These are phyloP conservation scores for Macrocentrus cingulum DNA, from an alignment of 1,140 invertebrate genomes.

Conservation along the genomic window DNA sequence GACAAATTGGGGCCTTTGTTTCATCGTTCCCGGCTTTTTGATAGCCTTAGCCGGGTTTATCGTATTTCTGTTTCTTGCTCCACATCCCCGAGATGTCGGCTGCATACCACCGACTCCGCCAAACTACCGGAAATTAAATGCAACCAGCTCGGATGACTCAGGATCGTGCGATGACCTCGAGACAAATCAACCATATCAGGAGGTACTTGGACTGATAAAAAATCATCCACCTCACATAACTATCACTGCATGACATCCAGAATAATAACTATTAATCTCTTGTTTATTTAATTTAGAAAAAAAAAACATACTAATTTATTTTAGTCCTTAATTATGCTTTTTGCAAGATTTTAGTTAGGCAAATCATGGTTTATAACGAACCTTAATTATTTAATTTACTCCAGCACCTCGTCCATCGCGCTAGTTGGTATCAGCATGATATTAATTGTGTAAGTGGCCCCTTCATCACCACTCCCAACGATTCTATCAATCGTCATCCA, in stretches of 20 bases:
- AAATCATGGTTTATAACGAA: not conserved
- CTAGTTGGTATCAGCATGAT: slow-evolving; percentile 46
- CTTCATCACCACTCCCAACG: too few relatives aligned
- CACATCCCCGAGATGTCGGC: slow-evolving; percentile 75
- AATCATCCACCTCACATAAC: too few relatives aligned
- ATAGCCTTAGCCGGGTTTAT: slow-evolving; percentile 77
- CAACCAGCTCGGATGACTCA: slow-evolving; percentile 46
- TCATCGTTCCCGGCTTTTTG: slow-evolving; percentile 87
- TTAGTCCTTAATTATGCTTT: not conserved
- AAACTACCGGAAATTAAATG: slow-evolving; percentile 45
- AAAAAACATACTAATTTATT: not conserved
- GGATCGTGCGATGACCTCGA: slow-evolving; percentile 34
- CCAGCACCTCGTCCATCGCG: slow-evolving; percentile 52
- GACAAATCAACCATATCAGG: slow-evolving; percentile 36
- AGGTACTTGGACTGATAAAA: slow-evolving; percentile 52
- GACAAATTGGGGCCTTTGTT: slow-evolving; percentile 86
- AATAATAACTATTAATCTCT: too few relatives aligned
- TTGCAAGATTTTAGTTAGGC: not conserved
- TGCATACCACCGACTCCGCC: slow-evolving; percentile 56
- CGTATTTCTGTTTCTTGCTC: slow-evolving; percentile 84
- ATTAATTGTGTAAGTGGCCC: slow-evolving; percentile 60
- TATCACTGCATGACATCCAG: too few relatives aligned
- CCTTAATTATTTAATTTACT: slow-evolving; percentile 46
- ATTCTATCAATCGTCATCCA: too few relatives aligned
- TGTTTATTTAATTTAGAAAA: not conserved